Base-by-base conservation (phyloP, 2,797 vertebrate species). In the Chrysocyon brachyurus region DNA sequence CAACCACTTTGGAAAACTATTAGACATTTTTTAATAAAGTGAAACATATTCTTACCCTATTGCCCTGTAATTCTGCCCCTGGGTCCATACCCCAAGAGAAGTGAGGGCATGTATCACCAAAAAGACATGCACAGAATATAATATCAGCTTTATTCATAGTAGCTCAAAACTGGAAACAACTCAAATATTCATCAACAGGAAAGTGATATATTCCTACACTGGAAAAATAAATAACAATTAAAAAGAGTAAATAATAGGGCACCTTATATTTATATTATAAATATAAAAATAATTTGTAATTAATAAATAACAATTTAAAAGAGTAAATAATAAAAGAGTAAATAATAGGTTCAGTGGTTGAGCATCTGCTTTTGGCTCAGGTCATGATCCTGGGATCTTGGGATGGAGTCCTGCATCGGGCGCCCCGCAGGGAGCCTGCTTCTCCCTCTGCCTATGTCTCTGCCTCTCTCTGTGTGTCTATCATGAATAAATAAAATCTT, bases 51-150 rank as follows among this genome's bases (percentile, higher is more conserved):
- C n/a, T 36, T 57, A 57, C 7, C 16, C 40, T 87, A 24, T 52
- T 16, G 87, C 5, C 2, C 75, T 81, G 78, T 17, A 84, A 31
- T 59, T 89, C 64, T 31, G 70, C 5, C 15, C 40, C 16, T 66
- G 83, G 33, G 1, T 78, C 77, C 16, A 75, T 12, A 84, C 26
- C 4, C 70, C 70, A 24, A 24, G 79, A 79, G 22, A 87, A 94
- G 92, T 66, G 6, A 93, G 57, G 31, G 2, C 6, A 33, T 14
- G 26, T 61, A 56, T 92, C 33, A 28, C 33, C 57, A 70, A 59
- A 92, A 96, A 85, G 63, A 87, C 63, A 70, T 5, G 33, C 36
- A 68, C 77, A 87, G 16, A 73, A 81, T 77, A 75, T 83, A 83
- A 91, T 56, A 78, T 83, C 49, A 91, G 17, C 61, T 84, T 91